Conservation (phyloP, 2,888 invertebrate species). For the Balanococcus diminutus region DNA sequence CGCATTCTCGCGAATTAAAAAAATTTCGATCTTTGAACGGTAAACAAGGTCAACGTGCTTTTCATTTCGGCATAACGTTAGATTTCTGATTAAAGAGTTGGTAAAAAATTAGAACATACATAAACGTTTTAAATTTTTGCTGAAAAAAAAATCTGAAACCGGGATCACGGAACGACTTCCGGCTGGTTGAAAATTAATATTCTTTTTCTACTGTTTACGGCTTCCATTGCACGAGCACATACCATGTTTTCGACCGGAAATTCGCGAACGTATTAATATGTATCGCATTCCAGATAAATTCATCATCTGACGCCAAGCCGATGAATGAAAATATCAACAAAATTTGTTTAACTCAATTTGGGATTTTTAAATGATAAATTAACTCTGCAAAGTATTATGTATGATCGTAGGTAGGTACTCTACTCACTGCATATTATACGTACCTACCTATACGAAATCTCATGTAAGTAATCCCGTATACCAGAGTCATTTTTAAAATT, state of each 20-base stretch:
- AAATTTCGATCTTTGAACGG: neutral
- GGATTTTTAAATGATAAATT: neutral
- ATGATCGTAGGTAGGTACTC: neutral
- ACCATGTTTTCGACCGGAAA: neutral
- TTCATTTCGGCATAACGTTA: neutral
- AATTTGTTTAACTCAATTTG: neutral
- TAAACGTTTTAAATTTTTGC: constrained; percentile 22
- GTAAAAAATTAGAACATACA: constrained; percentile 19
- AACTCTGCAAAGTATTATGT: neutral
- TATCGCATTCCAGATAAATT: constrained; percentile 29
- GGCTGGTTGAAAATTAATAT: constrained; percentile 35
- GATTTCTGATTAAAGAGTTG: neutral
- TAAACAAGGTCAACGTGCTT: constrained; percentile 27
- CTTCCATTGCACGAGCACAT: neutral
- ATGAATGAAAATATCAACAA: neutral
- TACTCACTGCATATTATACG: too few relatives aligned
- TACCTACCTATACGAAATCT: neutral
- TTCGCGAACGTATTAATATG: constrained; percentile 9
- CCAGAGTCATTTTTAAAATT: neutral
- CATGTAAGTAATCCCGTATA: neutral
- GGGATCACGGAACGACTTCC: constrained; percentile 28
- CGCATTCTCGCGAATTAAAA: neutral
- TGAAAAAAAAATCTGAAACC: constrained; percentile 19
- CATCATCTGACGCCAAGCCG: neutral
- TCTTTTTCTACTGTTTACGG: constrained; percentile 42